A percentile compares a stretch with the other conserved stretches of the same genome.
These are phyloP conservation scores for Psettodes erumei DNA, from an alignment of 2,113 vertebrate species.

Conservation along the genomic window DNA sequence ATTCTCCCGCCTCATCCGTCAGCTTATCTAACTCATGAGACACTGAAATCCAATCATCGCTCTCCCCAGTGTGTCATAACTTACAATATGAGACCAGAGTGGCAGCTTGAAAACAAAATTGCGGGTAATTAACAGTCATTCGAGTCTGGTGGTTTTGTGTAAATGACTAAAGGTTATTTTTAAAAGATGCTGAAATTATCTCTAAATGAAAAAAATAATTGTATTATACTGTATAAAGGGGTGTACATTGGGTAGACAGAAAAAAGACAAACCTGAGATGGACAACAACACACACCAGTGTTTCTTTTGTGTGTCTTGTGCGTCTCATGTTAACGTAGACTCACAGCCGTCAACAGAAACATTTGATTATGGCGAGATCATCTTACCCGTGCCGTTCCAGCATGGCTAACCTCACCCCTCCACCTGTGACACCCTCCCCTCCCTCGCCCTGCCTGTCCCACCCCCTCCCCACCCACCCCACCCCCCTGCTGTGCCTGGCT, in stretches of 20 bases:
- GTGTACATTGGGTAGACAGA: too few relatives aligned
- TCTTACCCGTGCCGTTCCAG: conserved; percentile 47
- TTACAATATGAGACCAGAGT: background rate
- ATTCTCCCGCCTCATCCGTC: background rate
- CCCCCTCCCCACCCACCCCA: conserved; percentile 11
- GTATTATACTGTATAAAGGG: too few relatives aligned
- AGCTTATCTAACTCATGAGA: background rate
- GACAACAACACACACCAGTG: too few relatives aligned
- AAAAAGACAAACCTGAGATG: too few relatives aligned
- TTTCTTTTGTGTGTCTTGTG: too few relatives aligned
- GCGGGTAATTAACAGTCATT: too few relatives aligned
- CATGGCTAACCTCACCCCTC: conserved; percentile 61
- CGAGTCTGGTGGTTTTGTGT: too few relatives aligned
- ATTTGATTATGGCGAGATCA: conserved; percentile 17
- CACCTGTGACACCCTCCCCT: conserved; percentile 30
- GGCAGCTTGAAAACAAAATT: background rate
- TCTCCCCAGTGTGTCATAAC: accelerated
- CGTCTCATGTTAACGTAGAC: background rate
- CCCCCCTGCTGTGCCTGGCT: conserved; percentile 81
- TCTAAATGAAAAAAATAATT: too few relatives aligned
- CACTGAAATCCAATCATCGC: background rate
- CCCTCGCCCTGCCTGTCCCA: conserved; percentile 29
- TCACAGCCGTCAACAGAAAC: conserved; percentile 1
- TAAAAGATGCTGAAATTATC: too few relatives aligned
- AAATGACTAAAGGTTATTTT: too few relatives aligned